Evolutionary conservation across 1,140 invertebrate genomes (phyloP), one percentile per base, ranked within the genome.

Genomic region (Hypsibius dujardini): DNA sequence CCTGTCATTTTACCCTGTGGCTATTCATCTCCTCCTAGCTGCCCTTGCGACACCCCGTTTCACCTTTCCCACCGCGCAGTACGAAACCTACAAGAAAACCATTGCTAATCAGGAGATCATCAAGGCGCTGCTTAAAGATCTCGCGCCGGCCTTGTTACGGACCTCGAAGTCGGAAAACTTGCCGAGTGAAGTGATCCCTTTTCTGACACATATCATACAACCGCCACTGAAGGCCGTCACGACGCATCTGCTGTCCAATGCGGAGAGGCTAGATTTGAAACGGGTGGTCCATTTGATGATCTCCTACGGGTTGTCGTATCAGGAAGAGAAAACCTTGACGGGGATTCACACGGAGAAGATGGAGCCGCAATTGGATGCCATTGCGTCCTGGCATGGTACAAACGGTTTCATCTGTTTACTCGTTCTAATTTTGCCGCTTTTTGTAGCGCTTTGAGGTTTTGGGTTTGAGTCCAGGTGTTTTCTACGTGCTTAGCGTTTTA

Each of bases 261-360:
- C 82, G 74, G 93, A 96, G 79, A 89, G 87, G 74, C 81, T 82
- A 40, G 84, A 86, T 59, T 77, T 95, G 15, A 76, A 79, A 1
- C 80, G 85, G 45, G 84, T 92, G 15, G 86, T 95, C 1, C 82
- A 86, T 71, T 83, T 88, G 0, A 90, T 96, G 89, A 84, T 92
- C 50, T 87, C 90, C 76, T 90, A 92, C 77, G 92, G 90, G 73
- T 80, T 97, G 70, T 87, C 85, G 42, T 93, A 91, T 79, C 81
- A 85, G 1, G 92, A 95, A 80, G 86, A 90, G 71, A 86, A 87
- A 67, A 83, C 81, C 2, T 74, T 79, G 0, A 56, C 50, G 50
- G 7, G 7, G 7, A 7, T 56, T n/a, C 50, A 56, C 50, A 7
- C 7, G 7, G 50, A 56, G 50, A 7, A 7, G 50, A 7, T 56